A percentile compares a stretch with the other conserved stretches of the same genome.
These are phyloP conservation scores for Cepphus grylle DNA, from an alignment of 2,113 vertebrate species.

Conservation along the genomic window DNA sequence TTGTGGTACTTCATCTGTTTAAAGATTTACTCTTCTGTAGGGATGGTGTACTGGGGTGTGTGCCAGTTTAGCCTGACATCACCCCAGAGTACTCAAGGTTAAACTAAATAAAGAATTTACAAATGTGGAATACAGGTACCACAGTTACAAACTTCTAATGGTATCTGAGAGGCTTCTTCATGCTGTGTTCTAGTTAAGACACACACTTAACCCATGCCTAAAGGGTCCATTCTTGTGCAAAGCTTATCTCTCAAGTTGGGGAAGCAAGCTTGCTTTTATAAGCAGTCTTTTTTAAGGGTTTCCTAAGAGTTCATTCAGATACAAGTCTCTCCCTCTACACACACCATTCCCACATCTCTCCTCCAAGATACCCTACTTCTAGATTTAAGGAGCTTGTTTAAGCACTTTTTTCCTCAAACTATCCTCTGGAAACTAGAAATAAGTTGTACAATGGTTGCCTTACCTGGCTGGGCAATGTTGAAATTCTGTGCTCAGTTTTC, in stretches of 20 bases:
- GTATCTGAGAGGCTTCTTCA: not conserved
- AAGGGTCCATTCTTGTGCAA: not conserved
- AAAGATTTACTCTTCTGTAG: not conserved
- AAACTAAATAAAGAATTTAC: not conserved
- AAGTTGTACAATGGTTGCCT: not conserved
- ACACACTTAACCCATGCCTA: not conserved
- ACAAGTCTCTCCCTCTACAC: not conserved
- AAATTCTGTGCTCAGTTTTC: not conserved
- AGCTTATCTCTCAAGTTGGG: not conserved
- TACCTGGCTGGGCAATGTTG: not conserved
- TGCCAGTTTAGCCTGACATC: not conserved
- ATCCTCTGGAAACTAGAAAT: not conserved
- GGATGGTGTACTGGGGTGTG: not conserved
- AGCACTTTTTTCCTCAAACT: not conserved
- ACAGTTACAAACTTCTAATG: not conserved
- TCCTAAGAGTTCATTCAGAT: not conserved
- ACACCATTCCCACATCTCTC: not conserved
- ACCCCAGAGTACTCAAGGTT: not conserved
- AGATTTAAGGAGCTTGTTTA: not conserved
- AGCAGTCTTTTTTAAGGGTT: not conserved
- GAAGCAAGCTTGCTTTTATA: not conserved
- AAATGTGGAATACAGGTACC: not conserved
- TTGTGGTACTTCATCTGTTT: not conserved
- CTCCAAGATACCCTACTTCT: not conserved
- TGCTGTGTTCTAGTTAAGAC: not conserved